These are phyloP conservation scores for Chrysolina haemoptera DNA, from an alignment of 2,888 invertebrate species.

Conservation along the genomic window DNA sequence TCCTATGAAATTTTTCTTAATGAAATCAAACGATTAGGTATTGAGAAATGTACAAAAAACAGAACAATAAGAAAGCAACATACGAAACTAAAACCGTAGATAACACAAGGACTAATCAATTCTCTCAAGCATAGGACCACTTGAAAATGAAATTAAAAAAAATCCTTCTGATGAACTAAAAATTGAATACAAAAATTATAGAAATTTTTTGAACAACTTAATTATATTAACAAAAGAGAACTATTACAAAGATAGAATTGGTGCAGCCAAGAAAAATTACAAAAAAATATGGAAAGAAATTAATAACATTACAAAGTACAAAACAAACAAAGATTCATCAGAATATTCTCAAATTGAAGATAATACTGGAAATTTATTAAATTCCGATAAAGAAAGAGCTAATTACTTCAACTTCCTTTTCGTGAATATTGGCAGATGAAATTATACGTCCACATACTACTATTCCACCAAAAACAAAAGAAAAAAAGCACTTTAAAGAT, in stretches of 20 bases:
- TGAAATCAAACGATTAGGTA: conserved; percentile 10
- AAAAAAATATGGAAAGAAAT: conserved; percentile 21
- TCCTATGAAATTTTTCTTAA: conserved; percentile 6
- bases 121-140: conserved; percentile 10
- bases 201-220: conserved; percentile 16
- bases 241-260: conserved; percentile 15
- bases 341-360: conserved; percentile 13
- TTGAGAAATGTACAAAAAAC: conserved; percentile 15
- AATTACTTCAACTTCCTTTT: background rate
- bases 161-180: conserved; percentile 14
- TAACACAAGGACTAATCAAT: conserved; percentile 15
- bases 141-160: conserved; percentile 7
- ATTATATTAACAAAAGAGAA: conserved; percentile 12
- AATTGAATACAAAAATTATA: no score
- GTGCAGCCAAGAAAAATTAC: conserved; percentile 20
- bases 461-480: background rate
- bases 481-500: background rate
- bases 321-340: conserved; percentile 1
- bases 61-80: conserved; percentile 12
- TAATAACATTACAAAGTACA: conserved; percentile 14
- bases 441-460: conserved; percentile 5
- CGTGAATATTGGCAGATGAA: conserved; percentile 15
- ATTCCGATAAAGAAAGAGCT: background rate
- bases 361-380: conserved; percentile 6
- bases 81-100: conserved; percentile 15